phyloP scores from a whole-genome alignment of 2,113 vertebrate species.

The Macrotus californicus region DNA sequence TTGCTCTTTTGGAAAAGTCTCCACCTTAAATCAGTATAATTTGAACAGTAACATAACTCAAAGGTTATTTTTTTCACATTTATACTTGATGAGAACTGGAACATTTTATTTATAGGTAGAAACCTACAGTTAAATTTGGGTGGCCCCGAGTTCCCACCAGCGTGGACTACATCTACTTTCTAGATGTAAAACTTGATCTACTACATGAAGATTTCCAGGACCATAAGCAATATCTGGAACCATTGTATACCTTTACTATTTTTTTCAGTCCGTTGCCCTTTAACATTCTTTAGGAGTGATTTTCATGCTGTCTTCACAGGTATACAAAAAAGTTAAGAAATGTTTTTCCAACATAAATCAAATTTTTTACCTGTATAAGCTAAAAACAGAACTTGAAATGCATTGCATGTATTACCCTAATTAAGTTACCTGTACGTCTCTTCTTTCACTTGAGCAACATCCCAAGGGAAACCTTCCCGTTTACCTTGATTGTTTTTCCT shows the following conservation, averaged over 20 bases:
- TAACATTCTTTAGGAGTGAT: neutral
- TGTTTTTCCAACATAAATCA: neutral
- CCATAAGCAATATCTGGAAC: neutral
- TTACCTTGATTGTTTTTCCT: neutral
- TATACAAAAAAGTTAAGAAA: neutral
- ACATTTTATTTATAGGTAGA: neutral
- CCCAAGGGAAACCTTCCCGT: neutral
- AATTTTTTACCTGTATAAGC: neutral
- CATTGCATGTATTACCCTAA: neutral
- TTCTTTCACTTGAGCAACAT: neutral
- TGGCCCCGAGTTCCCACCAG: neutral
- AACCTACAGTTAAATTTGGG: neutral
- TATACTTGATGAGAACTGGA: neutral
- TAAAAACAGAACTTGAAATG: neutral
- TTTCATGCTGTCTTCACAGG: constrained; percentile 6
- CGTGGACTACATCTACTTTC: neutral
- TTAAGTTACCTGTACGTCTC: neutral
- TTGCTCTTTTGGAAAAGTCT: neutral
- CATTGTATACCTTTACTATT: neutral
- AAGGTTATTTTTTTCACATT: neutral
- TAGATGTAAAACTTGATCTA: neutral
- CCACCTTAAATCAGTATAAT: neutral
- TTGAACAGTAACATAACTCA: neutral
- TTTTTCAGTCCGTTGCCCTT: neutral
- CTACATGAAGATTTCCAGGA: neutral